Conservation (phyloP, 2,797 vertebrate genomes). For the Mionectes olivaceus region DNA sequence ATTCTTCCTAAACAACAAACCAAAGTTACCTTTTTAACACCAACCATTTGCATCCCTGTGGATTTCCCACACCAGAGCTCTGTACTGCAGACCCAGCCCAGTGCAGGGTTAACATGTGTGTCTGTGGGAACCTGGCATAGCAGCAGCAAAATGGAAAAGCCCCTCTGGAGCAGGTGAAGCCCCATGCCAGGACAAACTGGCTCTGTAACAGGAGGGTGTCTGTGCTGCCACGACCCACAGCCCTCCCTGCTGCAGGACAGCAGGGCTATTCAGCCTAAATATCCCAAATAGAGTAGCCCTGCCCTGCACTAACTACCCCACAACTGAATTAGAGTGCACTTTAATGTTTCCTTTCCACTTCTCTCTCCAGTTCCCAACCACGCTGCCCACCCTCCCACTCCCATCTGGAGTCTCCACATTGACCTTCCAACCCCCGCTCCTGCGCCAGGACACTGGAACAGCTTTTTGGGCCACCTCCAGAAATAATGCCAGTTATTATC, state of each 20-base stretch:
- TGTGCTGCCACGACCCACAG: background rate
- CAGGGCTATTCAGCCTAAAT: background rate
- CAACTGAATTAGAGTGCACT: background rate
- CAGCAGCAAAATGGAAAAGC: background rate
- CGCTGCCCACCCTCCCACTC: accelerated
- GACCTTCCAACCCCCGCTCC: background rate
- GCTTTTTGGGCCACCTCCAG: background rate
- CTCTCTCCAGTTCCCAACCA: background rate
- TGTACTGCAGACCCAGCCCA: background rate
- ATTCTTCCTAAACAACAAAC: background rate
- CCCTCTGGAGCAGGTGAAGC: background rate
- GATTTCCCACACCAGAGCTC: background rate
- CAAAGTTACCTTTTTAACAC: background rate
- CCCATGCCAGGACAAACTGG: background rate
- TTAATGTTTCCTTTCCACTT: background rate
- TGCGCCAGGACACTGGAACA: background rate
- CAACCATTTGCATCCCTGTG: background rate
- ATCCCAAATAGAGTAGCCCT: background rate
- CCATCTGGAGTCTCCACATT: background rate
- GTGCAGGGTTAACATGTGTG: accelerated
- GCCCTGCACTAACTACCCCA: background rate
- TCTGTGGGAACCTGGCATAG: background rate
- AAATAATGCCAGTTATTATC: background rate
- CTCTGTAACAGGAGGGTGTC: background rate
- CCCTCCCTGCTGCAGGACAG: background rate